Evolutionary conservation across 2,113 vertebrate genomes (phyloP), one percentile per base, ranked within the genome.

Genomic region (Tachysurus fulvidraco): DNA sequence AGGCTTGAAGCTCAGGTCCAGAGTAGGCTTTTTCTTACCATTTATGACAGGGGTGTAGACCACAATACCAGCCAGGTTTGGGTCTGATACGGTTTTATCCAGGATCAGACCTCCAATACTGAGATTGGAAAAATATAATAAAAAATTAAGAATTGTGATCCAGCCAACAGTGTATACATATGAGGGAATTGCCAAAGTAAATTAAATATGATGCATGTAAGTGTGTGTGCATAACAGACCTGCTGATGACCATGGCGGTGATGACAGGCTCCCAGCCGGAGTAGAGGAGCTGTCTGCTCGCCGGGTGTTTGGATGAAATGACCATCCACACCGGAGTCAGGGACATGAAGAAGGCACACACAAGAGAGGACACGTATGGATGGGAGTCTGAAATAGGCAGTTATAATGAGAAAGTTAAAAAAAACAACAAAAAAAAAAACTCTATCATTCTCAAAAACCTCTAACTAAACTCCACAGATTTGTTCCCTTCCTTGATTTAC

Each of bases 221-320:
- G 54, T 19, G 57, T 76, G 81, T 82, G 84, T 67, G 55, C 41
- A 60, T 67, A n/a, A 55, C 78, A 92, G 93, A 98, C 97, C 98
- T 99, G 96, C 98, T 99, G 90, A 99, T 99, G 88, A 98, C 88
- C 98, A 99, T 99, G 86, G 98, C 98, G n/a, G 97, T 99, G 93
- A 99, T 97, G 92, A 99, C 98, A 9, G 98, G 98, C 93, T 99
- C 97, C 98, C 98, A 99, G 86, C 98, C 97, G 0, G 97, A 99
- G 92, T 97, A 96, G 50, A 99, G 97, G 88, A 99, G 97, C 55
- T 96, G 98, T 93, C 97, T 97, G 89, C 97, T 98, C 91, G 97
- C 97, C 25, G 98, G 98, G 91, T 99, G 97, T 88, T 97, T 99
- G 93, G 97, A 97, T 89, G 98, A 96, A 93, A 99, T 95, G 92